Conservation (phyloP, 1,140 invertebrate species). For the Drosophila miranda region DNA sequence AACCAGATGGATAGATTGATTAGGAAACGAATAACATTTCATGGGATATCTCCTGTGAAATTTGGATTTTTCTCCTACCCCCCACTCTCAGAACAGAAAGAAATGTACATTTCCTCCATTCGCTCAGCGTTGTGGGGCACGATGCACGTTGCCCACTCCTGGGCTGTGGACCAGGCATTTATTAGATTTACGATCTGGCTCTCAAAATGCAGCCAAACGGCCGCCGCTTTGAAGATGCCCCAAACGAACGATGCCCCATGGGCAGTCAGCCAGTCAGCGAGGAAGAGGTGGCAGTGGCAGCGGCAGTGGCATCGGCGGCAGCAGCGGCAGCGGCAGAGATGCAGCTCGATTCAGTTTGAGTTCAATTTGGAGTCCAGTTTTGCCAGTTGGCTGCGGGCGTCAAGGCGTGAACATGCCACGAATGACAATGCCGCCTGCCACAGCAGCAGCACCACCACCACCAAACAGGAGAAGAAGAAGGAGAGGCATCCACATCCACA, state of each 20-base stretch:
- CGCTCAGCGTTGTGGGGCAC: too few relatives aligned
- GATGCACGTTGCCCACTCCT: too few relatives aligned
- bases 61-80: too few relatives aligned
- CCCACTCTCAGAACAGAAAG: too few relatives aligned
- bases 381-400: slow-evolving; percentile 64
- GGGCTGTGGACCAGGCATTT: slow-evolving; percentile 47
- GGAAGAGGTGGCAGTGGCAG: slow-evolving; percentile 16
- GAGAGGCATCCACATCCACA: background rate
- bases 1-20: too few relatives aligned
- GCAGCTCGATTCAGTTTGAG: slow-evolving; percentile 37
- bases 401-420: slow-evolving; percentile 78
- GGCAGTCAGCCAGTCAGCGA: background rate
- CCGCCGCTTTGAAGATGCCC: slow-evolving; percentile 71
- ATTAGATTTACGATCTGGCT: slow-evolving; percentile 79
- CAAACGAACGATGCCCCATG: slow-evolving; percentile 34
- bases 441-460: slow-evolving; percentile 31
- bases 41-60: background rate
- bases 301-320: slow-evolving; percentile 5
- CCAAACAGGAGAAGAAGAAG: background rate
- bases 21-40: background rate
- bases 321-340: slow-evolving; percentile 17
- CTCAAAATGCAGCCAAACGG: slow-evolving; percentile 41
- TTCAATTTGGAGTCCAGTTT: slow-evolving; percentile 45
- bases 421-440: slow-evolving; percentile 68
- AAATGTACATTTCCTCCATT: slow-evolving; percentile 17